These are phyloP conservation scores for Bhutanitis thaidina DNA, from an alignment of 2,888 invertebrate species.

Conservation along the genomic window DNA sequence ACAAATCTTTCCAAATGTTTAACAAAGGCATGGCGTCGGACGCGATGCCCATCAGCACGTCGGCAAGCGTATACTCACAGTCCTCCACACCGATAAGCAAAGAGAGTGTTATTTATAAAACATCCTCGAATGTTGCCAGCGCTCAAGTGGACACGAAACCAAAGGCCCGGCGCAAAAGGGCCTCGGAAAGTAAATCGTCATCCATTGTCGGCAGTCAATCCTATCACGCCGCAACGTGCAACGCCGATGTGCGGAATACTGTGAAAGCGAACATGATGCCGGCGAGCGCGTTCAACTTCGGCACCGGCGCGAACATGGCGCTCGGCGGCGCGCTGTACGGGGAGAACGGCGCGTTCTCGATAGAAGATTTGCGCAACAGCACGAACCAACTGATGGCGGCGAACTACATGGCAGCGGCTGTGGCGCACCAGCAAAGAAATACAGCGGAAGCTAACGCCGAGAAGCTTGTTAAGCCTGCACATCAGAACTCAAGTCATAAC, in stretches of 20 bases:
- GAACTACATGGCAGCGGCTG: conserved; percentile 73
- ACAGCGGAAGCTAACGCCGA: conserved; percentile 52
- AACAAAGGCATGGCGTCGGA: conserved; percentile 69
- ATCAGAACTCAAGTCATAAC: conserved; percentile 62
- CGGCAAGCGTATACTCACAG: conserved; percentile 60
- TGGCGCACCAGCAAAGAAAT: conserved; percentile 65
- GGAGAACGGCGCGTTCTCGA: conserved; percentile 83
- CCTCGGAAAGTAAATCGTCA: conserved; percentile 49
- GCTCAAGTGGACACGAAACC: conserved; percentile 50
- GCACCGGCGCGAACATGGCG: conserved; percentile 82
- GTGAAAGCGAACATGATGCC: conserved; percentile 83
- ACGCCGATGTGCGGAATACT: conserved; percentile 61
- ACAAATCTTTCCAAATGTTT: conserved; percentile 80
- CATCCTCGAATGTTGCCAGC: conserved; percentile 36
- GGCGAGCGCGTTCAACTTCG: conserved; percentile 92
- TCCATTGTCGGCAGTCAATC: conserved; percentile 57
- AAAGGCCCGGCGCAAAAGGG: conserved; percentile 60
- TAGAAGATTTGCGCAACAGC: conserved; percentile 82
- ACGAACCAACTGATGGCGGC: conserved; percentile 81
- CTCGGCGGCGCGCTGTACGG: conserved; percentile 75
- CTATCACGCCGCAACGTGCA: conserved; percentile 82
- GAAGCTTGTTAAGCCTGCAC: conserved; percentile 69
- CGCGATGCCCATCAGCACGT: conserved; percentile 47
- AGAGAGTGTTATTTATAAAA: conserved; percentile 59
- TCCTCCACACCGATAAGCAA: conserved; percentile 50